Percentiles rank a stretch among this genome's conserved stretches.
These are phyloP conservation scores for Gobiocypris rarus DNA, from an alignment of 2,113 vertebrate species.

Conservation along the genomic window DNA sequence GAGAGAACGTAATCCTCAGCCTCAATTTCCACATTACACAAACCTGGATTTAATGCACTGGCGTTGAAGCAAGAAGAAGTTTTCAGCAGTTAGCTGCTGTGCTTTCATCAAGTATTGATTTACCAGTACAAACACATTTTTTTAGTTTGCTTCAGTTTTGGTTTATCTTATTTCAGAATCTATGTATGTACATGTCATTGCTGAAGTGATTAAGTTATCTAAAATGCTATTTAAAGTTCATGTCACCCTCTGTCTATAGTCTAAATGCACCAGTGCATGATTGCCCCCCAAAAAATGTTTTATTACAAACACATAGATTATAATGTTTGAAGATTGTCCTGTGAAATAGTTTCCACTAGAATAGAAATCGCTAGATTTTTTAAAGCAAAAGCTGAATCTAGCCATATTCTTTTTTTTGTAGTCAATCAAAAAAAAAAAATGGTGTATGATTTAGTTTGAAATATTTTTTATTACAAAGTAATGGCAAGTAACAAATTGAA, in stretches of 20 bases:
- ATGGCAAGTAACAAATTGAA: not conserved
- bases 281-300: not conserved
- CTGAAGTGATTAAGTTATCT: not conserved
- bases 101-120: not conserved
- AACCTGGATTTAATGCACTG: conserved; percentile 5
- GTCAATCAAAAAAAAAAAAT: not conserved
- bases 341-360: not conserved
- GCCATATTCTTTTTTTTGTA: not conserved
- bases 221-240: not conserved
- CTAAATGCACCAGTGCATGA: not conserved
- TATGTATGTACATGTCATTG: not conserved
- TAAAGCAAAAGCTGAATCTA: not conserved
- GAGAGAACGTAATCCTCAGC: conserved; percentile 38
- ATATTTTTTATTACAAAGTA: not conserved
- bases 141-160: not conserved
- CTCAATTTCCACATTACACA: not conserved
- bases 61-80: not conserved
- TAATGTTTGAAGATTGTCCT: not conserved
- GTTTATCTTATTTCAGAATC: not conserved
- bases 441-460: not conserved
- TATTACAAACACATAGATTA: not conserved
- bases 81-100: not conserved
- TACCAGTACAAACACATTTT: not conserved
- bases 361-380: not conserved
- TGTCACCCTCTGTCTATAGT: not conserved